These are phyloP conservation scores for Enhydra lutris DNA, from an alignment of 2,113 vertebrate genomes.

Conservation along the genomic window DNA sequence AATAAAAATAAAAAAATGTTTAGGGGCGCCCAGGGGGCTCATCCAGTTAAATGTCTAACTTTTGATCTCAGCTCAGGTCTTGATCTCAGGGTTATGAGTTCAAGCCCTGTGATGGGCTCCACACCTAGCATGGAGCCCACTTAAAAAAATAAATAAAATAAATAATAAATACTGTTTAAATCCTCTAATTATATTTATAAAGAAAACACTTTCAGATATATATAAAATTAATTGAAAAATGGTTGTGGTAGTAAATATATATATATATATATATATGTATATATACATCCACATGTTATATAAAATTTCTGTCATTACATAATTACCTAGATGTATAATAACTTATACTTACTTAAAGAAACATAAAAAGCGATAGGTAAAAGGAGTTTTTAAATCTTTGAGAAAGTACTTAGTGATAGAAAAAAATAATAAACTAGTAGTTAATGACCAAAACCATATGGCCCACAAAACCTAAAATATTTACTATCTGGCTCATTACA, in stretches of 20 bases:
- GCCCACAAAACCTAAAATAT: constrained; percentile 19
- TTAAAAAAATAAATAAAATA: constrained; percentile 32
- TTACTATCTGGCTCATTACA: not conserved
- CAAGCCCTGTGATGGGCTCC: not conserved
- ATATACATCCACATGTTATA: not conserved
- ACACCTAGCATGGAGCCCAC: not conserved
- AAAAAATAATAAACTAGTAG: constrained; percentile 36
- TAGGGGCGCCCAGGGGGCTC: not conserved
- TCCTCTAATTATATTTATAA: not conserved
- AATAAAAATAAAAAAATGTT: constrained; percentile 3
- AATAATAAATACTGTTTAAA: not conserved
- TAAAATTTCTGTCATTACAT: not conserved
- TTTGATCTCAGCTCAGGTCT: not conserved
- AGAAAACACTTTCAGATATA: constrained; percentile 26
- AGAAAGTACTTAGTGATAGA: constrained; percentile 17
- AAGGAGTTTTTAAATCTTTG: constrained; percentile 11
- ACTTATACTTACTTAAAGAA: constrained; percentile 23
- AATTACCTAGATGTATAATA: not conserved
- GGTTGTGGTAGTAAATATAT: not conserved
- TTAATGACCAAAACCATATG: not conserved
- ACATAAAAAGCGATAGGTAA: constrained; percentile 8
- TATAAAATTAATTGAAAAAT: constrained; percentile 16
- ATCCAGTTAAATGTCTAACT: not conserved
- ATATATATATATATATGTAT: not conserved
- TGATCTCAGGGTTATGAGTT: not conserved